These are phyloP conservation scores for Strigamia transsilvanica DNA, from an alignment of 2,888 invertebrate genomes.

Conservation along the genomic window DNA sequence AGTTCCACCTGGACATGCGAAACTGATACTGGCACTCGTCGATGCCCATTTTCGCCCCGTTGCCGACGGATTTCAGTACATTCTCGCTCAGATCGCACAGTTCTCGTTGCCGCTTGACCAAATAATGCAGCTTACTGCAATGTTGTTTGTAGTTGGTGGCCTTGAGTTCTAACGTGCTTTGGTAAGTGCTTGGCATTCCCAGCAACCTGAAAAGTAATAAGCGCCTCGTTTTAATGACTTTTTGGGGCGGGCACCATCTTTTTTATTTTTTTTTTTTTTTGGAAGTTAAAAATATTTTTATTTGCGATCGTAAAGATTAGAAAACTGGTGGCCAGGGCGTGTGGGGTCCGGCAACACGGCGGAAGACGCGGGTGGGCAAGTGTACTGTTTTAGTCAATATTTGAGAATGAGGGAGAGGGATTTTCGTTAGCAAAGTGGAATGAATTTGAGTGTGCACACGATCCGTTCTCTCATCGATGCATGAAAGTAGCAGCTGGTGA, in stretches of 20 bases:
- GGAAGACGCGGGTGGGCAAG: constrained; percentile 2
- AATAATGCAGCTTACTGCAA: constrained; percentile 75
- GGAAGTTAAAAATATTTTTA: not conserved
- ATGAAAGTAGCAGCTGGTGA: constrained; percentile 26
- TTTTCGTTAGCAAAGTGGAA: not conserved
- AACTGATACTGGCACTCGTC: constrained; percentile 93
- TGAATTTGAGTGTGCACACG: not conserved
- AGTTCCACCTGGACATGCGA: constrained; percentile 86
- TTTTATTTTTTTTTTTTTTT: constrained; percentile 4
- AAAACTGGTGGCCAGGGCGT: not conserved
- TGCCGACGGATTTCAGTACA: constrained; percentile 79
- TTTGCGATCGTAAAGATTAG: constrained; percentile 26
- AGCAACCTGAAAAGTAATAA: constrained; percentile 64
- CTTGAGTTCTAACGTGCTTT: constrained; percentile 62
- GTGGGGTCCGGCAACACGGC: constrained; percentile 33
- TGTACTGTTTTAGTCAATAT: constrained; percentile 22
- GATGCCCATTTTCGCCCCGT: constrained; percentile 83
- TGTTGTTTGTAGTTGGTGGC: constrained; percentile 70
- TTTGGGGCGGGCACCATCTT: not conserved
- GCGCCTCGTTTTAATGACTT: constrained; percentile 26
- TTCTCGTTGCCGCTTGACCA: constrained; percentile 75
- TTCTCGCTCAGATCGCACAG: constrained; percentile 76
- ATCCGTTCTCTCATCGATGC: constrained; percentile 1
- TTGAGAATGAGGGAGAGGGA: constrained; percentile 3
- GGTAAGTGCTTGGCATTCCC: constrained; percentile 65